phyloP scores from a whole-genome alignment of 2,888 invertebrate species.

The Troides aeacus region DNA sequence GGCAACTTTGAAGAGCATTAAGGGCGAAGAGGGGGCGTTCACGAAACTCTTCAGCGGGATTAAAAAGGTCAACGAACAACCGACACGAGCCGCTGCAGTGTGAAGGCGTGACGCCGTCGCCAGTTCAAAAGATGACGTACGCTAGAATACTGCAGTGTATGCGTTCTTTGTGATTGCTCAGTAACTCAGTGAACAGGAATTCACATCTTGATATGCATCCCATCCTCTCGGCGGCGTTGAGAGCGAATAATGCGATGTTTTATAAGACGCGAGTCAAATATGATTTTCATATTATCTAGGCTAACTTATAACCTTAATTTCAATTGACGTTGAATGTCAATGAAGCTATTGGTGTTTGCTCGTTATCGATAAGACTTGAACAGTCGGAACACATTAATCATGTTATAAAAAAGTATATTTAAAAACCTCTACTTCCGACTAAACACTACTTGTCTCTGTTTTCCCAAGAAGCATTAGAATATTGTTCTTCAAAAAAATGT shows the following conservation, averaged over 20 bases:
- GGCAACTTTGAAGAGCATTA: constrained; percentile 21
- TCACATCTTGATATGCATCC: neutral
- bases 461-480: too few relatives aligned
- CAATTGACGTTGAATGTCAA: too few relatives aligned
- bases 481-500: too few relatives aligned
- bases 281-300: neutral
- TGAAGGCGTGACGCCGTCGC: neutral
- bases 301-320: too few relatives aligned
- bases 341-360: too few relatives aligned
- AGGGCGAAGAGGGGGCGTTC: constrained; percentile 9
- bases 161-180: constrained; percentile 6
- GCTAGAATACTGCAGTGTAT: constrained; percentile 3
- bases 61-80: constrained; percentile 28
- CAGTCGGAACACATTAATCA: too few relatives aligned
- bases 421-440: too few relatives aligned
- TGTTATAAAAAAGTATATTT: too few relatives aligned
- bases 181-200: constrained; percentile 10
- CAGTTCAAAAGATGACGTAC: constrained; percentile 2
- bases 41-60: constrained; percentile 25
- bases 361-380: too few relatives aligned
- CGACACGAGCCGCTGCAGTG: constrained; percentile 12
- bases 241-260: neutral
- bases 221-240: too few relatives aligned
- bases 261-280: neutral
- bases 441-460: too few relatives aligned